These are phyloP conservation scores for Hippocampus comes DNA, from an alignment of 2,113 vertebrate genomes.

Conservation along the genomic window DNA sequence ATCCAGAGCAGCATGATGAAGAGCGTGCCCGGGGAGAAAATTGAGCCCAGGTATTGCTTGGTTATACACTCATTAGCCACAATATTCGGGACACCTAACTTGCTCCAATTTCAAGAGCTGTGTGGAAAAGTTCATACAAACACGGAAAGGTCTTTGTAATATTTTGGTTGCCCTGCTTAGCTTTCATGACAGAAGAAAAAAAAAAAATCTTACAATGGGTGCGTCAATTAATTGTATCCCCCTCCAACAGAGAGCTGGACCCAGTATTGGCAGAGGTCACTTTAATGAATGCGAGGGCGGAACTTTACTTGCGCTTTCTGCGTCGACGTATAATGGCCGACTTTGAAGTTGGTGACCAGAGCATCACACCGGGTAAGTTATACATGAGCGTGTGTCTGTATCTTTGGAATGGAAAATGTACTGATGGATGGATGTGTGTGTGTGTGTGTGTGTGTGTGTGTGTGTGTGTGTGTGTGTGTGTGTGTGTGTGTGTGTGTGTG, in stretches of 20 bases:
- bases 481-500: background rate
- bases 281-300: conserved; percentile 91
- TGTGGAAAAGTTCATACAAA: too few relatives aligned
- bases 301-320: conserved; percentile 93
- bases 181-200: background rate
- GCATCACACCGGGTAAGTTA: conserved; percentile 83
- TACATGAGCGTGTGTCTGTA: background rate
- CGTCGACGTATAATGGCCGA: conserved; percentile 85
- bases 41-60: conserved; percentile 83
- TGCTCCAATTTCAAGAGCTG: background rate
- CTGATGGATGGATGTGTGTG: background rate
- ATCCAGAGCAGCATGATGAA: conserved; percentile 93
- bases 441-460: background rate
- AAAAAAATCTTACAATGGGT: background rate
- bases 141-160: background rate
- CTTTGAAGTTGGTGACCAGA: conserved; percentile 93
- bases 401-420: conserved; percentile 1
- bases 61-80: background rate
- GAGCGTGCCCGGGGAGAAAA: conserved; percentile 81
- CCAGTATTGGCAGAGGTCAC: conserved; percentile 92
- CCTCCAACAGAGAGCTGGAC: conserved; percentile 83
- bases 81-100: background rate
- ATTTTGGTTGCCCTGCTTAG: background rate
- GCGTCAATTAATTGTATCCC: background rate
- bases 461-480: background rate